Evolutionary conservation across 2,113 vertebrate genomes (phyloP).

Genomic region (Nestor notabilis): DNA sequence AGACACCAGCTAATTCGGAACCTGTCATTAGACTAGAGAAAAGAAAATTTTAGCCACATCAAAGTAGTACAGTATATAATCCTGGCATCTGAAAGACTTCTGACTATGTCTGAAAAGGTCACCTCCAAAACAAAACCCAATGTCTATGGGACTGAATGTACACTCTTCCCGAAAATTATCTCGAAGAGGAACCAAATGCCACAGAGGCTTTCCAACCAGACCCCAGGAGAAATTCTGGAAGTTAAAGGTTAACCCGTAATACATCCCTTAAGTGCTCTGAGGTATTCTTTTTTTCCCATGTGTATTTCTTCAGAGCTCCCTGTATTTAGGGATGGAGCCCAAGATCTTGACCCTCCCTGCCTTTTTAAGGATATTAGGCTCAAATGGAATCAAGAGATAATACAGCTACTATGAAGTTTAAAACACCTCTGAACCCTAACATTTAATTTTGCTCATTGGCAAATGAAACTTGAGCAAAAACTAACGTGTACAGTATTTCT

Average conservation of each 20-base stretch:
- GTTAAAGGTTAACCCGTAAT: not conserved
- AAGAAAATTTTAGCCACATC: not conserved
- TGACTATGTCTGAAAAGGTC: not conserved
- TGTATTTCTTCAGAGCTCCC: not conserved
- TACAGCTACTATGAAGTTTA: not conserved
- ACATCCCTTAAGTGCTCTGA: not conserved
- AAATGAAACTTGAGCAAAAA: not conserved
- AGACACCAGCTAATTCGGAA: conserved; percentile 79
- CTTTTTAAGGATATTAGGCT: not conserved
- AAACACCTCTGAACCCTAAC: not conserved
- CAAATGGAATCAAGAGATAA: not conserved
- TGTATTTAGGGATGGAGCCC: not conserved
- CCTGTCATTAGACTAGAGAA: conserved; percentile 66
- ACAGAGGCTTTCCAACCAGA: not conserved
- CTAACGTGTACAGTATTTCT: not conserved
- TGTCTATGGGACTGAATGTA: not conserved
- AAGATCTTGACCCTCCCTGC: not conserved
- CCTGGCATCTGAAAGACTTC: not conserved
- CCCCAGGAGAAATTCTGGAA: not conserved
- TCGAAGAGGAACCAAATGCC: not conserved
- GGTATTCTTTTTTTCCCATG: not conserved
- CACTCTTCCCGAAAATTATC: not conserved
- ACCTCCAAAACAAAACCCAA: not conserved
- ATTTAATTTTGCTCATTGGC: not conserved
- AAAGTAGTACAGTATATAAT: not conserved